A percentile compares a stretch with the other conserved stretches of the same genome.
Evolutionary conservation across 2,797 vertebrate genomes (phyloP).

Genomic region (Craterocephalus amniculus): DNA sequence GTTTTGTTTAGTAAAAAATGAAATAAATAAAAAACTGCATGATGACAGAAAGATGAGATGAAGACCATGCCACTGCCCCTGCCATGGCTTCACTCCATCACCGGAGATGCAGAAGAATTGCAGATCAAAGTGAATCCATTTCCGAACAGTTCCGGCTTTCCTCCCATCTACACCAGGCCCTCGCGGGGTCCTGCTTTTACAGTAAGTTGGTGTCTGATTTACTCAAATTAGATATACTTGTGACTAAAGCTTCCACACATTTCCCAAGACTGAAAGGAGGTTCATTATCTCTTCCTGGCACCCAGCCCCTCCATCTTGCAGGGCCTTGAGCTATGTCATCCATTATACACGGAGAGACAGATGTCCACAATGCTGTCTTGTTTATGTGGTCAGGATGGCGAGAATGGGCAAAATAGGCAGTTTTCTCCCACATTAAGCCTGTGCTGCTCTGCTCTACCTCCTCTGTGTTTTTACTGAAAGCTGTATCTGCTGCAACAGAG

Average conservation of each 20-base stretch:
- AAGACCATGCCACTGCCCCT: constrained; percentile 24
- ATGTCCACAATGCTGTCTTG: constrained; percentile 79
- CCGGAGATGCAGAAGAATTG: constrained; percentile 31
- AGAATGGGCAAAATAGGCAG: constrained; percentile 58
- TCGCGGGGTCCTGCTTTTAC: constrained; percentile 43
- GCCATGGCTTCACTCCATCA: constrained; percentile 24
- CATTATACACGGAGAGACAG: constrained; percentile 79
- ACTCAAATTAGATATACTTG: constrained; percentile 74
- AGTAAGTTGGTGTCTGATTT: constrained; percentile 61
- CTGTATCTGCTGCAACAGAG: constrained; percentile 47
- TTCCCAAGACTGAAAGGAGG: constrained; percentile 70
- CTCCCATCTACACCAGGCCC: constrained; percentile 32
- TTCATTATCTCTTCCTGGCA: constrained; percentile 79
- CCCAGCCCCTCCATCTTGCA: constrained; percentile 68
- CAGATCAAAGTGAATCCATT: constrained; percentile 58
- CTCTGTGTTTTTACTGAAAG: constrained; percentile 54
- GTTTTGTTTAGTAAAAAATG: too few relatives aligned
- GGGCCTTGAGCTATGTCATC: constrained; percentile 78
- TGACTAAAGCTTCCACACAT: constrained; percentile 66
- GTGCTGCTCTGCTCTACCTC: constrained; percentile 43
- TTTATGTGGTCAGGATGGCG: constrained; percentile 69
- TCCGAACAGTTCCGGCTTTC: constrained; percentile 22
- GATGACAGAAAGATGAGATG: constrained; percentile 37
- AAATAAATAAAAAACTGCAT: background rate
- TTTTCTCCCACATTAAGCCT: constrained; percentile 57